Conservation (phyloP, 2,113 vertebrate species). For the Ameiurus melas region DNA sequence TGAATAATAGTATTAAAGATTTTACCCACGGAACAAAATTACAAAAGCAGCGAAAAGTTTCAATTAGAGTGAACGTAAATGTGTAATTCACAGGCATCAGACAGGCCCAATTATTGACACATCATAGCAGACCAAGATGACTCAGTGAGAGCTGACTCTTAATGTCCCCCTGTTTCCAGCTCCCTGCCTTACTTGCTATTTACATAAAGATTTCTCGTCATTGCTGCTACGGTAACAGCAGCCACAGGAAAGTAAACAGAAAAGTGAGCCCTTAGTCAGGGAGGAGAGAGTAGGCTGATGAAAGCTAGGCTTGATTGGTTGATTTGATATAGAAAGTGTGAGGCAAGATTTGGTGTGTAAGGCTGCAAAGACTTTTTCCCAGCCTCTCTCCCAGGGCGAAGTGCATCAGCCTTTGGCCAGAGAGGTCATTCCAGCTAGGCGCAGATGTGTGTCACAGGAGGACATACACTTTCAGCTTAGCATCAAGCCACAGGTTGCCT, state of each 20-base stretch:
- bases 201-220: constrained; percentile 49
- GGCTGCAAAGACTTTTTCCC: constrained; percentile 32
- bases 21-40: not conserved
- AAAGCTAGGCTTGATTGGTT: constrained; percentile 16
- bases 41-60: not conserved
- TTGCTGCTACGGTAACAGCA: constrained; percentile 59
- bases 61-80: not conserved
- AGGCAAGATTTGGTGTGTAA: not conserved
- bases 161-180: constrained; percentile 59
- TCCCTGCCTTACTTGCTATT: constrained; percentile 49
- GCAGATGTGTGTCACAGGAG: constrained; percentile 71
- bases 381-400: constrained; percentile 43
- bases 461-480: constrained; percentile 55
- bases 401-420: constrained; percentile 63
- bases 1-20: not conserved
- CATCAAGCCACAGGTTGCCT: constrained; percentile 37
- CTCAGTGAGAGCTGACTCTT: constrained; percentile 58
- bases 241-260: constrained; percentile 62
- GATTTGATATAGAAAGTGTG: constrained; percentile 16
- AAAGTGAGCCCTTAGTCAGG: constrained; percentile 22
- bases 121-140: constrained; percentile 37
- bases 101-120: constrained; percentile 42
- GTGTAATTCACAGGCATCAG: constrained; percentile 7
- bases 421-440: constrained; percentile 61
- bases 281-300: constrained; percentile 18